These are phyloP conservation scores for Actenoides lindsayi DNA, from an alignment of 2,113 vertebrate genomes.

Conservation along the genomic window DNA sequence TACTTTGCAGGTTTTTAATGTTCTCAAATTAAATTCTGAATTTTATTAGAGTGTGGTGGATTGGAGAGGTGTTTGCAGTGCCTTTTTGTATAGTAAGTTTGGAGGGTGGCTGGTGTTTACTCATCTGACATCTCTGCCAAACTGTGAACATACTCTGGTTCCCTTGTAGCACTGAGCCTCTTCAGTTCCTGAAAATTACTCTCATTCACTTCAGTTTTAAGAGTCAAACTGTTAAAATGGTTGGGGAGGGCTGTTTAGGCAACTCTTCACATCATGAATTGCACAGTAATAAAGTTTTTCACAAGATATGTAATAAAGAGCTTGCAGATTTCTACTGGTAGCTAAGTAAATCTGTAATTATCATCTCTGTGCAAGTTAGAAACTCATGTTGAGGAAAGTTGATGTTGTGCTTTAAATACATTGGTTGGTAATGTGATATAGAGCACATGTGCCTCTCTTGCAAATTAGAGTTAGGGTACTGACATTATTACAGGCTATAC, in stretches of 20 bases:
- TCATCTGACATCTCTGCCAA: background rate
- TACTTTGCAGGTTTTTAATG: background rate
- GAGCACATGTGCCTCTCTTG: background rate
- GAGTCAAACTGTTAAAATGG: slow-evolving; percentile 23
- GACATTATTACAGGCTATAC: background rate
- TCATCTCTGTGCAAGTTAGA: background rate
- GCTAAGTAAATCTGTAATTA: slow-evolving; percentile 20
- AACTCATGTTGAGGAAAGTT: background rate
- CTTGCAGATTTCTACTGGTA: background rate
- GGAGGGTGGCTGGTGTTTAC: background rate
- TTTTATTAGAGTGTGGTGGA: background rate
- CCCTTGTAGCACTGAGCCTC: background rate
- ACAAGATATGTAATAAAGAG: background rate
- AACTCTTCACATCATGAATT: background rate
- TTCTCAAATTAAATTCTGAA: background rate
- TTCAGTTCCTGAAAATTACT: background rate
- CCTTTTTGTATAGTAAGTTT: background rate
- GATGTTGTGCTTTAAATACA: background rate
- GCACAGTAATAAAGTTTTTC: slow-evolving; percentile 9
- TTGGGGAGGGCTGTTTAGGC: slow-evolving; percentile 10
- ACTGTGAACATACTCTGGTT: background rate
- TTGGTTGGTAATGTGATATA: background rate
- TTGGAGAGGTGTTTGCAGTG: background rate
- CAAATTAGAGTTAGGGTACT: background rate
- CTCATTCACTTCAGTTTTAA: background rate